A percentile compares a stretch with the other conserved stretches of the same genome.
phyloP scores from a whole-genome alignment of 2,888 invertebrate genomes.

The Bugulina stolonifera region DNA sequence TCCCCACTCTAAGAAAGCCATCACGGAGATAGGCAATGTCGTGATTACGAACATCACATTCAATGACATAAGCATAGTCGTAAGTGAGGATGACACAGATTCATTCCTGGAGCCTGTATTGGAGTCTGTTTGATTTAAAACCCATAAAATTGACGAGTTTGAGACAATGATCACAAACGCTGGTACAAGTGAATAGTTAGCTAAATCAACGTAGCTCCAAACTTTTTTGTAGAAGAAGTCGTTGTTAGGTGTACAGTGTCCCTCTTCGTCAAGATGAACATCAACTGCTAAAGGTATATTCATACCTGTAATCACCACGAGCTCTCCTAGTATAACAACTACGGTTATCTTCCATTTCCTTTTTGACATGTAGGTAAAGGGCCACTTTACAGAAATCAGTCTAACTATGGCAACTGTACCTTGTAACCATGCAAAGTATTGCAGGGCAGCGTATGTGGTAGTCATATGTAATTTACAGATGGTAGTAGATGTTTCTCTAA shows the following conservation, averaged over 20 bases:
- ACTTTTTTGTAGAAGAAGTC: conserved; percentile 12
- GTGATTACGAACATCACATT: conserved; percentile 36
- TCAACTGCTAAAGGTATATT: background rate
- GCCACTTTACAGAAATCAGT: conserved; percentile 37
- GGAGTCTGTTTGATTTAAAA: background rate
- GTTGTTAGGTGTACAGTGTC: conserved; percentile 45
- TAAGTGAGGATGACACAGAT: conserved; percentile 34
- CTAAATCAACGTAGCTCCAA: conserved; percentile 44
- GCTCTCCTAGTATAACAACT: background rate
- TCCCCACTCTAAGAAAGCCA: conserved; percentile 30
- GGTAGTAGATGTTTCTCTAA: conserved; percentile 29
- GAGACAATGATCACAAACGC: conserved; percentile 36
- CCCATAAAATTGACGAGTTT: conserved; percentile 34
- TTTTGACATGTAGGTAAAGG: conserved; percentile 30
- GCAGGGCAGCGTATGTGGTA: conserved; percentile 37
- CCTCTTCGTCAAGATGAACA: conserved; percentile 61
- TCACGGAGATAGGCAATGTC: conserved; percentile 35
- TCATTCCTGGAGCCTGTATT: background rate
- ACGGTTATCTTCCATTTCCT: background rate
- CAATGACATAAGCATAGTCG: conserved; percentile 36
- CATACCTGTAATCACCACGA: background rate
- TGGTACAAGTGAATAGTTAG: conserved; percentile 37
- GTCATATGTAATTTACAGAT: conserved; percentile 37
- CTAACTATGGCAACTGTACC: conserved; percentile 41
- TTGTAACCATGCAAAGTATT: conserved; percentile 42